Conservation (phyloP, 64 coral and sea anemone genomes). For the Porites lutea region DNA sequence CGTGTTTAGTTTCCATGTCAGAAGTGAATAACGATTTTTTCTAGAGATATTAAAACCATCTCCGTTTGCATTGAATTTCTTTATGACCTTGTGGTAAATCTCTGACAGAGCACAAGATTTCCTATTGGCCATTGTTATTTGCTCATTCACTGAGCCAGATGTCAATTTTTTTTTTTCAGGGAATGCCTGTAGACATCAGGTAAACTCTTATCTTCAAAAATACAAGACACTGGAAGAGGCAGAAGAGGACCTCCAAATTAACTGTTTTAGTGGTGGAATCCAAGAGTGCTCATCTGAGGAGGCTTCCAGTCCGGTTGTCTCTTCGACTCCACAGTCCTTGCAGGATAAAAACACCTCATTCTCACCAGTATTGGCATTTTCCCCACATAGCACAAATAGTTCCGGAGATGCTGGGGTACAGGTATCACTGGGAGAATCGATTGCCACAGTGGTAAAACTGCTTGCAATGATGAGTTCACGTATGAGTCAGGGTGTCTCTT, state of each 20-base stretch:
- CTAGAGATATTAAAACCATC: no score
- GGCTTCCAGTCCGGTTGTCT: not conserved
- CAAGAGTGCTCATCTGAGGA: conserved; percentile 2
- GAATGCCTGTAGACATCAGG: conserved; percentile 53
- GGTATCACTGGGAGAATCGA: not conserved
- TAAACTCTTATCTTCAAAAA: conserved; percentile 11
- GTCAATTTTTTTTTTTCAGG: conserved; percentile 27
- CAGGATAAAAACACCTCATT: not conserved
- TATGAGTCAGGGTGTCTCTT: not conserved
- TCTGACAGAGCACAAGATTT: not conserved
- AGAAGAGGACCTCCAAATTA: conserved; percentile 39
- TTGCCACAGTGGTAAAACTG: conserved; percentile 1
- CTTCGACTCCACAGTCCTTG: not conserved
- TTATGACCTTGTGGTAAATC: no score
- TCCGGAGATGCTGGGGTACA: not conserved
- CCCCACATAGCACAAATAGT: not conserved
- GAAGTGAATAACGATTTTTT: no score
- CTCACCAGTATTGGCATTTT: conserved; percentile 45
- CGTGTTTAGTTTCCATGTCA: no score
- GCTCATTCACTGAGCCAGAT: not conserved
- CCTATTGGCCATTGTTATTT: not conserved
- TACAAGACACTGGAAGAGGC: conserved; percentile 54
- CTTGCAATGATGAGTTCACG: not conserved
- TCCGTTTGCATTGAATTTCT: no score
- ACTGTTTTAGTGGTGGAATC: conserved; percentile 18